Base-by-base conservation (phyloP, 2,113 vertebrate genomes). In the Bucco capensis region DNA sequence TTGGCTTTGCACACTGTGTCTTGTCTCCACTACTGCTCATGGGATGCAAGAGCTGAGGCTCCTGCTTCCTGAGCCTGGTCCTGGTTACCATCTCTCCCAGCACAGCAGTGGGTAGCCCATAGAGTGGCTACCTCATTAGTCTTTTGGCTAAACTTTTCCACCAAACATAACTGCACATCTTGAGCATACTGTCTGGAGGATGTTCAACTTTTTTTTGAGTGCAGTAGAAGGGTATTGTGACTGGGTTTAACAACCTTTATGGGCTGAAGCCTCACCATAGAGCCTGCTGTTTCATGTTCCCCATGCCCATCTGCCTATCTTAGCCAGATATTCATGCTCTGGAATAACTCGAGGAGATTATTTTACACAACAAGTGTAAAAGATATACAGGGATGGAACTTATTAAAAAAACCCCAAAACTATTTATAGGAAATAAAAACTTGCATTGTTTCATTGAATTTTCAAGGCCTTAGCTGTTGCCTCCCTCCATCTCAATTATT, bases 111-210 rank as follows among this genome's bases (percentile, higher is more conserved):
- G 30, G 14, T 2, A 56, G 27, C 7, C 56, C 42, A 24, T n/a
- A 14, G 21, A 14, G 27, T 14, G 37, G 16, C 42, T 2, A 2
- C 13, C 21, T 51, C 30, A 22, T 58, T 37, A 64, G 21, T 61
- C 5, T 24, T 73, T 81, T 28, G 19, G n/a, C 28, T 54, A 80
- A 69, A 37, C 4, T 6, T 77, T 64, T 60, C 30, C 0, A 0
- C n/a, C 19, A 60, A 72, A 69, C 15, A 46, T 25, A 33, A 10
- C 23, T 9, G 7, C 0, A 2, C 4, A 72, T 12, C 17, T 35
- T 0, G 1, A 8, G 13, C 2, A 2, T 4, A 7, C 24, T 5
- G 0, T 28, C 27, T 54, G 42, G 4, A 53, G 10, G 19, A 2
- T 14, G 19, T 72, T 78, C 56, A 14, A 6, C 27, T 53, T 57